Conservation (phyloP, 92 coral and sea anemone genomes). For the Bergia sp. region DNA sequence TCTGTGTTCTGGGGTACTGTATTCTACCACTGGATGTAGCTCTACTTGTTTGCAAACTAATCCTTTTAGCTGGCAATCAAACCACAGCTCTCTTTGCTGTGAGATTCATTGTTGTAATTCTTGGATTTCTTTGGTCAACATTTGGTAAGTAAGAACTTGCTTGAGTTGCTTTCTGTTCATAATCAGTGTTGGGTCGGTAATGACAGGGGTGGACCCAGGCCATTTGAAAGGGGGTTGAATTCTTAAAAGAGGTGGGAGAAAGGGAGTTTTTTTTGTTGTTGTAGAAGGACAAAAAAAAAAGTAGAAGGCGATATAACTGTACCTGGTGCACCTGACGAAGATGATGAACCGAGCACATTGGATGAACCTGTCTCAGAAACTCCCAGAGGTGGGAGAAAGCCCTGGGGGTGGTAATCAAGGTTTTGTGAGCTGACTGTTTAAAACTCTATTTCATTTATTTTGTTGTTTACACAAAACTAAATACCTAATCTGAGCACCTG, state of each 20-base stretch:
- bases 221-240: too few relatives aligned
- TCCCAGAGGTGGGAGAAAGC: too few relatives aligned
- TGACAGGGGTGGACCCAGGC: too few relatives aligned
- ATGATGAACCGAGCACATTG: slow-evolving; percentile 94
- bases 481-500: too few relatives aligned
- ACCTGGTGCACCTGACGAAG: slow-evolving; percentile 98
- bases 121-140: slow-evolving; percentile 97
- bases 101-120: slow-evolving; percentile 82
- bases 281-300: background rate
- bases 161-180: background rate
- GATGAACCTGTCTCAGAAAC: slow-evolving; percentile 95
- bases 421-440: too few relatives aligned
- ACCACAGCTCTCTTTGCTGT: slow-evolving; percentile 74
- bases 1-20: slow-evolving; percentile 98
- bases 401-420: too few relatives aligned
- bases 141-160: slow-evolving; percentile 73
- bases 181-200: background rate
- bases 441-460: too few relatives aligned
- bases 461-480: too few relatives aligned
- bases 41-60: slow-evolving; percentile 82
- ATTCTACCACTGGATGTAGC: slow-evolving; percentile 90
- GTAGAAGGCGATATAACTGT: slow-evolving; percentile 99
- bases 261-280: too few relatives aligned
- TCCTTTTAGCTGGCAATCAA: slow-evolving; percentile 81
- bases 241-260: too few relatives aligned